These are phyloP conservation scores for Crocodylus rhombifer DNA, from an alignment of 2,797 vertebrate species.

Conservation along the genomic window DNA sequence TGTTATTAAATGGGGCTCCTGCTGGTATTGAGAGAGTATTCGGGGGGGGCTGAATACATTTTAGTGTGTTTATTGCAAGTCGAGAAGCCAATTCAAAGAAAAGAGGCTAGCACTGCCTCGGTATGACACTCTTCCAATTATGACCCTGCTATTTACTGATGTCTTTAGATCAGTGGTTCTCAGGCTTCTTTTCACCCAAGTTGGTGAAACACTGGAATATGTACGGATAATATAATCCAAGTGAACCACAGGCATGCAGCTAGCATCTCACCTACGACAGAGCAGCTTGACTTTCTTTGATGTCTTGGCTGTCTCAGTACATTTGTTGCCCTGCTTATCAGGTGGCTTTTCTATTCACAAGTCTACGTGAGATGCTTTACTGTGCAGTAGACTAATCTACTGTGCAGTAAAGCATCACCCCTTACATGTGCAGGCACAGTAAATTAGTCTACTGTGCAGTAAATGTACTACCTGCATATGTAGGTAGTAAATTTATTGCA, in stretches of 20 bases:
- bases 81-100: constrained; percentile 51
- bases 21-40: constrained; percentile 58
- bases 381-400: too few species aligned
- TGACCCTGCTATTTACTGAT: not conserved
- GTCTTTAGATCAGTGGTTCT: constrained; percentile 31
- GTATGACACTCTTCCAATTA: constrained; percentile 40
- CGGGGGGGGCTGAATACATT: constrained; percentile 40
- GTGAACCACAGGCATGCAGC: not conserved
- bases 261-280: constrained; percentile 5
- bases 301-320: constrained; percentile 22
- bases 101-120: constrained; percentile 30
- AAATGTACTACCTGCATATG: too few species aligned
- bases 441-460: too few species aligned
- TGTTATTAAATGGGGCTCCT: constrained; percentile 59
- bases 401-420: too few species aligned
- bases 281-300: constrained; percentile 29
- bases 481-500: too few species aligned
- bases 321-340: constrained; percentile 62
- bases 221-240: constrained; percentile 28
- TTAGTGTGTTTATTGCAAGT: constrained; percentile 51
- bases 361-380: too few species aligned
- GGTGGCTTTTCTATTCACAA: constrained; percentile 10
- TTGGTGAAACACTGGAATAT: not conserved
- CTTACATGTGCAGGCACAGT: too few species aligned
- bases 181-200: constrained; percentile 20